phyloP scores from a whole-genome alignment of 2,113 vertebrate species.

The Gambusia holbrooki region DNA sequence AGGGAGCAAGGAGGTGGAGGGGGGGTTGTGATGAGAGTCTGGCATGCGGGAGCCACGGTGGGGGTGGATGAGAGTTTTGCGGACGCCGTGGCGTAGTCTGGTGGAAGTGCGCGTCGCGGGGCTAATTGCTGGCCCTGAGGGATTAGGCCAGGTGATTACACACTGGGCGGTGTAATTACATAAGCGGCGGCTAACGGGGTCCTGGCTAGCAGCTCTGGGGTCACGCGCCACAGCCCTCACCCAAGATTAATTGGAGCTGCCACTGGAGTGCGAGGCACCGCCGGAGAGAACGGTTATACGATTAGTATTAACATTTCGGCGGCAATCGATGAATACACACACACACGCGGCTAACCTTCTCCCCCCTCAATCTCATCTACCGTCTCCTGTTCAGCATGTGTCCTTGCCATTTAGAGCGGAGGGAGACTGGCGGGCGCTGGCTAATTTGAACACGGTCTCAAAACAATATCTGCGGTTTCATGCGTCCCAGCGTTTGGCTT shows the following conservation, averaged over 20 bases:
- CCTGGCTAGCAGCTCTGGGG: conserved; percentile 87
- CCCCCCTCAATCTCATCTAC: conserved; percentile 41
- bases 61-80: conserved; percentile 74
- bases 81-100: conserved; percentile 54
- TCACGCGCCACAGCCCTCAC: conserved; percentile 88
- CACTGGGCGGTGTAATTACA: conserved; percentile 97
- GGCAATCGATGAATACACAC: conserved; percentile 83
- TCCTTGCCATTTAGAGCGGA: conserved; percentile 61
- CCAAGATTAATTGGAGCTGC: conserved; percentile 99
- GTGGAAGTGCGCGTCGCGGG: conserved; percentile 77
- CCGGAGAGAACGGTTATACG: conserved; percentile 88
- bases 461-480: conserved; percentile 74
- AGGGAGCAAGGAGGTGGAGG: not conserved
- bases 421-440: conserved; percentile 81
- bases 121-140: conserved; percentile 94
- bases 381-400: conserved; percentile 27
- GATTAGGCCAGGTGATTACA: conserved; percentile 94
- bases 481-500: conserved; percentile 62
- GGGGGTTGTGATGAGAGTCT: conserved; percentile 65
- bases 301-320: conserved; percentile 95
- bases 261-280: conserved; percentile 86
- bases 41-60: conserved; percentile 54
- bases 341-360: conserved; percentile 8
- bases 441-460: conserved; percentile 82
- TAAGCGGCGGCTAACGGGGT: conserved; percentile 91